Evolutionary conservation across 2,113 vertebrate genomes (phyloP).

Genomic region (Perca schrenkii): DNA sequence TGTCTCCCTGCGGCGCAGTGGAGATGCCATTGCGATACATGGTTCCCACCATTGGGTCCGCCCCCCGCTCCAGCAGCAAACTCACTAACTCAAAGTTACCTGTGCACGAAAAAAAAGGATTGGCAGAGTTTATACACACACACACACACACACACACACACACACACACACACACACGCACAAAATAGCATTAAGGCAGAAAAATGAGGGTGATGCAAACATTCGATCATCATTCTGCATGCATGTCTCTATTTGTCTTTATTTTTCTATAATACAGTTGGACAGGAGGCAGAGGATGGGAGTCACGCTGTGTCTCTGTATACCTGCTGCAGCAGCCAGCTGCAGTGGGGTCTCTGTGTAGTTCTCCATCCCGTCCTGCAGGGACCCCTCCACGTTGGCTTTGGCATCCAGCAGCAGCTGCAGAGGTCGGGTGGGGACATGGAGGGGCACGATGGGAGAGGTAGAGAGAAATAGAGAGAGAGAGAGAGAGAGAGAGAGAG

Average conservation of each 20-base stretch:
- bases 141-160: neutral
- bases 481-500: conserved; percentile 5
- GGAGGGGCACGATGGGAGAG: neutral
- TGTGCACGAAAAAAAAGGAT: conserved; percentile 77
- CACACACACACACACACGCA: neutral
- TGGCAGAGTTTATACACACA: neutral
- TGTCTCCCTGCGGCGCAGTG: conserved; percentile 94
- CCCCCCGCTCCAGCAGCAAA: conserved; percentile 95
- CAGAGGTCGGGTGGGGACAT: conserved; percentile 55
- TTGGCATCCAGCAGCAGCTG: conserved; percentile 96
- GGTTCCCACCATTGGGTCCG: conserved; percentile 96
- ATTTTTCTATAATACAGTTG: conserved; percentile 36
- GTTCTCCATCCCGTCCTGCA: conserved; percentile 96
- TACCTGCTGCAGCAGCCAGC: conserved; percentile 95
- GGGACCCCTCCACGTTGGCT: conserved; percentile 96
- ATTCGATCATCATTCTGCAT: conserved; percentile 34
- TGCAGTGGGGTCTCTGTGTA: conserved; percentile 98
- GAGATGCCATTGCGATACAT: conserved; percentile 98
- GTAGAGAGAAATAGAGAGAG: neutral
- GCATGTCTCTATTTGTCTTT: conserved; percentile 36
- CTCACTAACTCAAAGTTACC: conserved; percentile 98
- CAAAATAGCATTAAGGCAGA: neutral
- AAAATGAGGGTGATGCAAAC: neutral
- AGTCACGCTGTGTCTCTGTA: conserved; percentile 55
- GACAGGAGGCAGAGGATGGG: conserved; percentile 24